Evolutionary conservation across 2,113 vertebrate species (phyloP), one percentile per base, ranked within the genome.

Genomic region (Coregonus clupeaformis): DNA sequence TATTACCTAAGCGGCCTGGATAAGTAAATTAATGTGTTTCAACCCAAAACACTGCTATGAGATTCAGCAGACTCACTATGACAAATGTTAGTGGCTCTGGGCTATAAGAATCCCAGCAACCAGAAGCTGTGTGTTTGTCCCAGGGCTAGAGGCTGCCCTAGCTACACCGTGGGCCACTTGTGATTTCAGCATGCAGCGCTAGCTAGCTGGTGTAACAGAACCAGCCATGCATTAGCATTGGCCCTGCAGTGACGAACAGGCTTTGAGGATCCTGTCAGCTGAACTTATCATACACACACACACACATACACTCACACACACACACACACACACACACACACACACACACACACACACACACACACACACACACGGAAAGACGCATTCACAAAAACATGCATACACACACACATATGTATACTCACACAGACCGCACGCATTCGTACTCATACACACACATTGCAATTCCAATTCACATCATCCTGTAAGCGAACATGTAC

Each of bases 201-300:
- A 80, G 84, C 84, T 90, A 86, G 86, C 89, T 89, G 87, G 91
- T 93, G 88, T 87, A 92, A 91, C 79, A 82, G 83, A 92, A 91
- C 85, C 92, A 92, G 85, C 88, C 92, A 93, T 91, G 92, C 92
- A 92, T 94, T 92, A 92, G 90, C 85, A 92, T 91, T 92, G 88
- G 82, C 91, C 90, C 89, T 89, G 75, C 86, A 92, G 91, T 92
- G 84, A 92, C 82, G 71, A 89, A 82, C 74, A 79, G 87, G 83
- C 87, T 91, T 87, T 90, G 90, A 85, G 83, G 82, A 88, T 92
- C 85, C 90, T 92, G 92, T 93, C 91, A 93, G 83, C 88, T 79
- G 49, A 89, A 91, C 85, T 91, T 88, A 91, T 84, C 85, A 77
- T 87, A 86, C 65, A 90, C 74, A 78, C 83, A 27, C 75, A 68